phyloP scores from a whole-genome alignment of 2,888 invertebrate species.

The Hirtodrosophila alboralis region DNA sequence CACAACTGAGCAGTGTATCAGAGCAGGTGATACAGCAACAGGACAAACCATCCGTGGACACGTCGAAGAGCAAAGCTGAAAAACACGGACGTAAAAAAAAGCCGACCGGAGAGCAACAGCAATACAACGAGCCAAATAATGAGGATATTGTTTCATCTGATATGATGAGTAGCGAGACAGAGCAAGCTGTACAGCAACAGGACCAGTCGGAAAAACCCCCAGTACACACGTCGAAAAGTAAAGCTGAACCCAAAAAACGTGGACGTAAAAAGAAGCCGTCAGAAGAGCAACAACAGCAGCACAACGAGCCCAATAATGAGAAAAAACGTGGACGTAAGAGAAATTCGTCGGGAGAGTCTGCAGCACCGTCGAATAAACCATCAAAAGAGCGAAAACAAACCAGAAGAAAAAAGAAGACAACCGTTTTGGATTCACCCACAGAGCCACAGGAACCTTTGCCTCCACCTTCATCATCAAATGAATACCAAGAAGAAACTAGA shows the following conservation, averaged over 20 bases:
- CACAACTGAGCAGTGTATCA: background rate
- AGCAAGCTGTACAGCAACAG: slow-evolving; percentile 1
- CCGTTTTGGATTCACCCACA: background rate
- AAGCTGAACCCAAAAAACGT: background rate
- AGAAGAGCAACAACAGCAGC: background rate
- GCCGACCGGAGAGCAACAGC: background rate
- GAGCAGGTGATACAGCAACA: slow-evolving; percentile 4
- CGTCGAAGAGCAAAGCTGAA: background rate
- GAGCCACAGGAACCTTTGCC: background rate
- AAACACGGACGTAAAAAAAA: slow-evolving; percentile 2
- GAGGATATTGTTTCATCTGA: background rate
- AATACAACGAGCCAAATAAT: background rate
- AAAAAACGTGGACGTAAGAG: background rate
- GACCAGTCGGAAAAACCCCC: background rate
- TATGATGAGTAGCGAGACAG: slow-evolving; percentile 5
- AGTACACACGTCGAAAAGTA: background rate
- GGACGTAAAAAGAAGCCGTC: slow-evolving; percentile 1
- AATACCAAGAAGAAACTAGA: background rate
- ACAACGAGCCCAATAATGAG: background rate
- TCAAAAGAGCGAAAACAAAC: too few species aligned
- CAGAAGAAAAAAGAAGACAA: background rate
- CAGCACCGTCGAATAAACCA: too few species aligned
- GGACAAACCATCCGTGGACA: background rate
- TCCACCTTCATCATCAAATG: background rate
- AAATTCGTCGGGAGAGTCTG: too few species aligned